Conservation (phyloP, 1,140 invertebrate species). For the Drosophila sulfurigaster region DNA sequence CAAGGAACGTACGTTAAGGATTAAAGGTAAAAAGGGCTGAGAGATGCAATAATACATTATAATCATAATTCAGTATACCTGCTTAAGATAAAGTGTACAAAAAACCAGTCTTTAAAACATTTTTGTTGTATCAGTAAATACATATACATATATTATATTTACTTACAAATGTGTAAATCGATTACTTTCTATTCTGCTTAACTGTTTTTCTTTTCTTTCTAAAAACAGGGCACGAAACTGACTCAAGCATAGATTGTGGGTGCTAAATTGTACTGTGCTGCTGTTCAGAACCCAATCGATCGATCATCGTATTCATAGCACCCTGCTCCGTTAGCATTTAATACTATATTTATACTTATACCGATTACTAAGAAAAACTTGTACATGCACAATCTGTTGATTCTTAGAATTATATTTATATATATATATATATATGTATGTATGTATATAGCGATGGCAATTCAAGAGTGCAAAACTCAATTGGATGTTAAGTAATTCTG, state of each 20-base stretch:
- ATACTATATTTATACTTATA: conserved; percentile 16
- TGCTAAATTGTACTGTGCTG: neutral
- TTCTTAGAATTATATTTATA: conserved; percentile 17
- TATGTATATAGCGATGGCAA: conserved; percentile 23
- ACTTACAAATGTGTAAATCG: conserved; percentile 35
- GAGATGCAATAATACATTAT: conserved; percentile 37
- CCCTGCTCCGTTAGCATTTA: conserved; percentile 26
- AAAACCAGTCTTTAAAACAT: conserved; percentile 83
- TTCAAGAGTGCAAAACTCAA: conserved; percentile 32
- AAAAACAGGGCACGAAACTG: conserved; percentile 11
- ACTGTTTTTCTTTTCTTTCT: conserved; percentile 1
- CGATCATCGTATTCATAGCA: conserved; percentile 18
- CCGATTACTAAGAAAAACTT: neutral
- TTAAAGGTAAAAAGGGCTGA: neutral
- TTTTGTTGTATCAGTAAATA: conserved; percentile 58
- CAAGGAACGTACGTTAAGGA: neutral
- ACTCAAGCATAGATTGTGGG: conserved; percentile 13
- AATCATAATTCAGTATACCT: conserved; percentile 73
- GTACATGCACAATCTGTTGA: conserved; percentile 20
- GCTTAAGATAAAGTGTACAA: conserved; percentile 83
- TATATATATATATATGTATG: neutral
- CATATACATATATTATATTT: conserved; percentile 43
- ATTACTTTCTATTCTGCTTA: conserved; percentile 20
- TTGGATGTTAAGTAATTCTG: conserved; percentile 13
- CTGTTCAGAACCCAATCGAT: conserved; percentile 1